Base-by-base conservation (phyloP, 2,113 vertebrate species). In the Crypturellus undulatus region DNA sequence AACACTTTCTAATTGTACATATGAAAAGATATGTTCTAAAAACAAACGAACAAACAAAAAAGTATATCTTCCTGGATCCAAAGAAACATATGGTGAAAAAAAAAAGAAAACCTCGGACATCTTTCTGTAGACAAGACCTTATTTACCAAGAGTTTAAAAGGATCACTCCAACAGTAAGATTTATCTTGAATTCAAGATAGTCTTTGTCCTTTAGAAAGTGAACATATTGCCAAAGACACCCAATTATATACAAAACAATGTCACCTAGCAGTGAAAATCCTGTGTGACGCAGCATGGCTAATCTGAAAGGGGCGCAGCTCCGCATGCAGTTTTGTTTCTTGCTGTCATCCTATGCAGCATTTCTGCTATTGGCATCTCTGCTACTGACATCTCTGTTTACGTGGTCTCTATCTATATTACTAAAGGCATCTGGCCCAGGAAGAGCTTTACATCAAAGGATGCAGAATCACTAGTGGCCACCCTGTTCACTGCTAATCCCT, bases 231-330 rank as follows among this genome's bases (percentile, higher is more conserved):
- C 63, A 80, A 69, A 83, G 59, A 90, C 88, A 59, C 3, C 30
- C 67, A 88, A 88, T 38, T 20, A 52, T n/a, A 49, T 1, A n/a
- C 76, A 90, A 84, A 82, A 30, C 71, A 94, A 87, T 82, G 67
- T 22, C 54, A 89, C n/a, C 81, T 62, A 76, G 42, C 81, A 89
- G 59, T 47, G 47, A 73, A 82, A 82, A 62, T 19, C n/a, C n/a
- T 73, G 19, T 20, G 40, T 49, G 49, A 91, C 63, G 43, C 30
- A 59, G 11, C 16, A 52, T 0, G 79, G 47, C 14, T 69, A 40
- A 64, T 85, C 25, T 15, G 4, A 93, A 77, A 49, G 8, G 10
- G 12, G 43, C 56, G 84, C 1, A 62, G 22, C 2, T 3, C 10
- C 49, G 82, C 15, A 38, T 30, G 38, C 75, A 21, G n/a, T 17